Evolutionary conservation across 1,140 invertebrate species (phyloP), one percentile per base, ranked within the genome.

Genomic region (Lethrus apterus): DNA sequence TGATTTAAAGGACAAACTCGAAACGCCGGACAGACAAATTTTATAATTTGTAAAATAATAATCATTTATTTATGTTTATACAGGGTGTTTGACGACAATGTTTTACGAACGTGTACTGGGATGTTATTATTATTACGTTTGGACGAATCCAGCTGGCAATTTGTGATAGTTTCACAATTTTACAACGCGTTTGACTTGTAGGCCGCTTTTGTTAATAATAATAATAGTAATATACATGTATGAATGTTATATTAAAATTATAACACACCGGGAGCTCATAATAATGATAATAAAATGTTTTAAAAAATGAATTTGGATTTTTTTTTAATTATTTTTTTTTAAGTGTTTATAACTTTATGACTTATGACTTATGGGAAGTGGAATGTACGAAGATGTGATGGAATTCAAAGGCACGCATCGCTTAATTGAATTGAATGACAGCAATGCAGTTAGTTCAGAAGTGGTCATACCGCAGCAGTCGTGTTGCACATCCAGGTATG

Each of bases 391-490:
- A 38, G 24, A 38, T 9, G 35, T 18, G 35, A 38, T 38, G 35
- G 18, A 38, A 10, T 18, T 17, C 35, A 14, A 10, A 18, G 15
- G 14, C 19, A 7, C 15, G 2, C 32, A 15, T 15, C 32, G 17
- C 24, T 21, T 38, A 38, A 38, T 38, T 38, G 35, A 38, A 38
- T 38, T 21, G 35, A 18, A 38, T 38, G 35, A 38, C 18, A 21
- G 35, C 35, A 38, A 21, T 38, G 35, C 35, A 38, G 35, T 38
- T 36, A 36, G 34, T 17, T 19, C 19, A 38, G 35, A 38, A 38
- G 35, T 17, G 18, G 35, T 21, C 35, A 38, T 21, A 38, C n/a
- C 19, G 35, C 35, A 3, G 35, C 18, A 38, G 20, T 38, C 2
- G 10, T 2, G 35, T 38, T 2, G 4, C 10, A 23, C 14, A 19